phyloP scores from a whole-genome alignment of 2,797 vertebrate genomes.

The Hippocampus kuda region DNA sequence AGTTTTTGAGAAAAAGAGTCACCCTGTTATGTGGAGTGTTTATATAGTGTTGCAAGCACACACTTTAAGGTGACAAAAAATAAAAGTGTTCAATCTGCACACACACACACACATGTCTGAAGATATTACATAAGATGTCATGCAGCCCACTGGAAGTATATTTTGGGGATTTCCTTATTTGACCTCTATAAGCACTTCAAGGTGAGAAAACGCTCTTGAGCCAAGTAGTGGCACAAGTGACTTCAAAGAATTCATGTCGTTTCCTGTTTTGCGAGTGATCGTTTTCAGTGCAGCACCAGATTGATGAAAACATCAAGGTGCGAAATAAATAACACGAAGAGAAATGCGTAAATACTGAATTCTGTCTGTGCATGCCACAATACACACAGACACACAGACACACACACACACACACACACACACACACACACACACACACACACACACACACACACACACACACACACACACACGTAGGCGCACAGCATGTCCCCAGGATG shows the following conservation, averaged over 20 bases:
- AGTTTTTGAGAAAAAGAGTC: not conserved
- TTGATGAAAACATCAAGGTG: slow-evolving; percentile 65
- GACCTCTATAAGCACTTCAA: slow-evolving; percentile 13
- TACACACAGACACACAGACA: slow-evolving; percentile 19
- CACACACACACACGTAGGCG: slow-evolving; percentile 34
- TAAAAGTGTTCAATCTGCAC: not conserved
- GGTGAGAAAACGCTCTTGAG: slow-evolving; percentile 16
- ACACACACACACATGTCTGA: not conserved
- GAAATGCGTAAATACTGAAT: slow-evolving; percentile 61
- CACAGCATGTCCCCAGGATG: slow-evolving; percentile 59
- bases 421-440: slow-evolving; percentile 4
- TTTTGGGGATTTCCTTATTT: slow-evolving; percentile 14
- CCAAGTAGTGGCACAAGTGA: slow-evolving; percentile 21
- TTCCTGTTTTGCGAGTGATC: slow-evolving; percentile 41
- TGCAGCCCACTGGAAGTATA: not conserved
- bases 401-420: slow-evolving; percentile 33
- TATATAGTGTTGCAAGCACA: not conserved
- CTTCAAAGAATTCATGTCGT: slow-evolving; percentile 44
- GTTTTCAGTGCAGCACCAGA: slow-evolving; percentile 46
- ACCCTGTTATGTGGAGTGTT: not conserved
- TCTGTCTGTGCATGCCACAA: slow-evolving; percentile 36
- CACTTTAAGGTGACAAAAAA: not conserved
- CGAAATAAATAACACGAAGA: slow-evolving; percentile 60
- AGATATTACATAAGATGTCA: not conserved
- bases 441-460: slow-evolving; percentile 20